Conservation (phyloP, 2,113 vertebrate genomes). For the Calcarius ornatus region DNA sequence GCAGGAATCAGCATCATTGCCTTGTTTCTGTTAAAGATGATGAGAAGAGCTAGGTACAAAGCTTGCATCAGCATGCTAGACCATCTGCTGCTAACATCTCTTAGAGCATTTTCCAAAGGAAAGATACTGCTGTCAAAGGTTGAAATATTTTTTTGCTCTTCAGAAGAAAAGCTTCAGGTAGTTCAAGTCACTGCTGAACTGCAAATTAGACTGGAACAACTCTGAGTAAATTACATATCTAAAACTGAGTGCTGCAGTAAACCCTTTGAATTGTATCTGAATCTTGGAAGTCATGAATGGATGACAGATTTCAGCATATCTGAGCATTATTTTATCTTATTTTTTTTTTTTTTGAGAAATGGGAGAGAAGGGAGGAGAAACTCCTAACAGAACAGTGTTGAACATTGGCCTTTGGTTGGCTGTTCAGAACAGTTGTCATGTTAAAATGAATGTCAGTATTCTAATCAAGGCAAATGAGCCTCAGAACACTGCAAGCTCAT, state of each 20-base stretch:
- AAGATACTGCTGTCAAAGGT: neutral
- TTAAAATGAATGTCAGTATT: slow-evolving; percentile 31
- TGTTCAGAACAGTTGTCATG: neutral
- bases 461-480: slow-evolving; percentile 39
- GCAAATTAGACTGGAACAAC: slow-evolving; percentile 46
- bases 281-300: slow-evolving; percentile 32
- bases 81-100: neutral
- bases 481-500: neutral
- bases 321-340: neutral
- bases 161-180: slow-evolving; percentile 43
- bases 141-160: neutral
- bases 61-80: neutral
- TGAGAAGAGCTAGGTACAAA: neutral
- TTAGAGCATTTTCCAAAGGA: slow-evolving; percentile 7
- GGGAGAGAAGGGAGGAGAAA: neutral
- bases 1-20: neutral
- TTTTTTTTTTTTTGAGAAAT: neutral
- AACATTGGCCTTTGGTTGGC: slow-evolving; percentile 20
- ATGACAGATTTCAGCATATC: slow-evolving; percentile 57
- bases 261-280: slow-evolving; percentile 64
- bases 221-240: slow-evolving; percentile 55
- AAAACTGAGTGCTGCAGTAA: slow-evolving; percentile 42
- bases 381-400: neutral
- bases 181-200: slow-evolving; percentile 42
- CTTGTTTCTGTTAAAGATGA: neutral